These are phyloP conservation scores for Sinotaia quadrata DNA, from an alignment of 2,888 invertebrate species.

Conservation along the genomic window DNA sequence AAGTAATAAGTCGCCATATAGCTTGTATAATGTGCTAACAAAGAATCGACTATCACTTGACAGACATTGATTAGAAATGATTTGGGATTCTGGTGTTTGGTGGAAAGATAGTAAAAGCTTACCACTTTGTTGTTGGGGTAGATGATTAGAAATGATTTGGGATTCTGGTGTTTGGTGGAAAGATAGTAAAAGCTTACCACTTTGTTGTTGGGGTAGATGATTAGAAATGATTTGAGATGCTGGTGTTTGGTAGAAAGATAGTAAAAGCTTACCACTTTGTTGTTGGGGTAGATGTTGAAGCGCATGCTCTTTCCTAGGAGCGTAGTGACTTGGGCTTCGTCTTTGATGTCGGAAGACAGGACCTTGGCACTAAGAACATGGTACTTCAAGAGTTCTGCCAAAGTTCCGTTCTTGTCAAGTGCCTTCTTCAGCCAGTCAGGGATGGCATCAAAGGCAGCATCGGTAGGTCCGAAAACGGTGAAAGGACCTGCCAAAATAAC, in stretches of 20 bases:
- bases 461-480: conserved; percentile 51
- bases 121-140: conserved; percentile 14
- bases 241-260: too few relatives aligned
- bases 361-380: conserved; percentile 45
- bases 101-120: too few relatives aligned
- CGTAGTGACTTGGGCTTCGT: conserved; percentile 43
- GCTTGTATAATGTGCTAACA: too few relatives aligned
- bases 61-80: too few relatives aligned
- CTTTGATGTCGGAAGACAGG: conserved; percentile 39
- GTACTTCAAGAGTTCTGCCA: conserved; percentile 45
- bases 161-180: too few relatives aligned
- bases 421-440: conserved; percentile 38
- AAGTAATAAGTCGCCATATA: too few relatives aligned
- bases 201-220: too few relatives aligned
- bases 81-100: too few relatives aligned
- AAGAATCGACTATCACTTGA: too few relatives aligned
- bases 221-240: too few relatives aligned
- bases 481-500: conserved; percentile 54
- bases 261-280: conserved; percentile 27
- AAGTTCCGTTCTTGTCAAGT: conserved; percentile 37
- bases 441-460: conserved; percentile 41
- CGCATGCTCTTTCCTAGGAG: conserved; percentile 39
- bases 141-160: too few relatives aligned
- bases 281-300: conserved; percentile 49
- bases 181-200: conserved; percentile 14